Conservation (phyloP, 2,888 invertebrate genomes). For the Urechis unicinctus region DNA sequence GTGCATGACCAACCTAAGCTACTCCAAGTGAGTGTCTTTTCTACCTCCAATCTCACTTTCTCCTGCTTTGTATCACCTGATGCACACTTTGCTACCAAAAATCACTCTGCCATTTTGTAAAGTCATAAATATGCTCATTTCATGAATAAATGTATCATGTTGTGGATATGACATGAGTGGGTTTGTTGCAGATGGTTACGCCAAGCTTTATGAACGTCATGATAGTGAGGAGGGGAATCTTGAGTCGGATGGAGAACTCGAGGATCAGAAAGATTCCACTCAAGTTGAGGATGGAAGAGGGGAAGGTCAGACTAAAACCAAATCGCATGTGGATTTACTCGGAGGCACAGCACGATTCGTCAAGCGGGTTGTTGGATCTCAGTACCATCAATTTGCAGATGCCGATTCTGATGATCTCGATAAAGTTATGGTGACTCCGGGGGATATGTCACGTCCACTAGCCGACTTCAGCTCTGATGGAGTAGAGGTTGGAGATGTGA, state of each 20-base stretch:
- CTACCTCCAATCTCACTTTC: no score
- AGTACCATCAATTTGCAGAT: slow-evolving; percentile 65
- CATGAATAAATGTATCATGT: no score
- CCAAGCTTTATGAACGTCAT: not conserved
- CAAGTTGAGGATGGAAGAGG: not conserved
- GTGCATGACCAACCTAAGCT: no score
- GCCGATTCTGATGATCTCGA: slow-evolving; percentile 37
- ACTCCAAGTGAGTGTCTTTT: no score
- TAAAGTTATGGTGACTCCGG: not conserved
- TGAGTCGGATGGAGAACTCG: not conserved
- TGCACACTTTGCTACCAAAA: no score
- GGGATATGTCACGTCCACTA: not conserved
- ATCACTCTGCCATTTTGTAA: no score
- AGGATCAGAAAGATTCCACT: no score
- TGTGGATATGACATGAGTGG: no score
- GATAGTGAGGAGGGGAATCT: not conserved
- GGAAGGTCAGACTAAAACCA: slow-evolving; percentile 7
- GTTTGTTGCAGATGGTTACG: not conserved
- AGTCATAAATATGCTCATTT: no score
- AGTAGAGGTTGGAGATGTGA: slow-evolving; percentile 47
- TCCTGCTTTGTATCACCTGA: no score
- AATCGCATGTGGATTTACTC: slow-evolving; percentile 27
- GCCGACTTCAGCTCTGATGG: slow-evolving; percentile 41
- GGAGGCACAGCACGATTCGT: slow-evolving; percentile 25
- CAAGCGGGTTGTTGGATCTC: slow-evolving; percentile 46